phyloP scores from a whole-genome alignment of 2,888 invertebrate genomes.

The Sicus ferrugineus region DNA sequence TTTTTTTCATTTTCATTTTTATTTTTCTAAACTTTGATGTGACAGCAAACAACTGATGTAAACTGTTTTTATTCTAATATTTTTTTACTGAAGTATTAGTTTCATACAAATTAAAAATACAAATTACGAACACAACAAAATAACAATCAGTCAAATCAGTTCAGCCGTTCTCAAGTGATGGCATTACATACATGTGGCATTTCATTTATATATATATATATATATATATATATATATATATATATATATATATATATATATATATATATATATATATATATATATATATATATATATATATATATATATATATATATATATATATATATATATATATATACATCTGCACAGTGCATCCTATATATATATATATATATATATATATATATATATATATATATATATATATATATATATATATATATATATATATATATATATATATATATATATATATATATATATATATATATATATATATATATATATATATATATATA shows the following conservation, averaged over 20 bases:
- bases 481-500: slow-evolving; percentile 2
- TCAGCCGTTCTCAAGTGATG: no score
- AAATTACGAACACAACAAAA: no score
- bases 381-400: slow-evolving; percentile 20
- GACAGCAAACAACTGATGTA: no score
- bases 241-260: neutral
- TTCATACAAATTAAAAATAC: no score
- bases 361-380: slow-evolving; percentile 18
- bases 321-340: slow-evolving; percentile 12
- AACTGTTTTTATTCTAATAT: no score
- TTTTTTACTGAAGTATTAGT: no score
- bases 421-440: slow-evolving; percentile 2
- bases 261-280: neutral
- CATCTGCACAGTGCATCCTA: neutral
- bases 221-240: neutral
- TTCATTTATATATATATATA: no score
- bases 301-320: neutral
- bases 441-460: slow-evolving; percentile 2
- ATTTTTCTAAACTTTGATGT: no score
- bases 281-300: neutral
- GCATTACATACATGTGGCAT: no score
- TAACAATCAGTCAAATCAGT: no score
- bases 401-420: slow-evolving; percentile 14
- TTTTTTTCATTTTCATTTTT: no score
- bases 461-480: slow-evolving; percentile 6